phyloP scores from a whole-genome alignment of 2,797 vertebrate species.

The Clarias fuscus region DNA sequence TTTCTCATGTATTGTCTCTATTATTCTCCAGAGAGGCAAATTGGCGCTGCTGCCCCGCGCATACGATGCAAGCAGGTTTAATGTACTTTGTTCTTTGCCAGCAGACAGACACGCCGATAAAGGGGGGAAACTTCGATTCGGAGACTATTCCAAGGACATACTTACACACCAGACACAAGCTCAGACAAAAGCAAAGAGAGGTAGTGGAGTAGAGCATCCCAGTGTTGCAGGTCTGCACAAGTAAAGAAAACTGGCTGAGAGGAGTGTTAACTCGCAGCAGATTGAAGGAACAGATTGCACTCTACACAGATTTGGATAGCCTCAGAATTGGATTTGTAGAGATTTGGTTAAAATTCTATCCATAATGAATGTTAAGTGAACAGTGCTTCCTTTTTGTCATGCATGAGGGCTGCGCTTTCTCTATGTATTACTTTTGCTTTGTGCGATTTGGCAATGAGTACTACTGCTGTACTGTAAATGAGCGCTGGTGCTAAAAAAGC shows the following conservation, averaged over 20 bases:
- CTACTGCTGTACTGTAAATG: slow-evolving; percentile 16
- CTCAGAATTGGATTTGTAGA: slow-evolving; percentile 65
- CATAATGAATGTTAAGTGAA: slow-evolving; percentile 61
- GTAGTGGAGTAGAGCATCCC: neutral
- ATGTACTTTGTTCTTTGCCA: slow-evolving; percentile 15
- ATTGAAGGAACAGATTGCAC: slow-evolving; percentile 70
- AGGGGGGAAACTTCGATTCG: neutral
- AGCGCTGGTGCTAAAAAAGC: neutral
- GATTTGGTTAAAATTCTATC: slow-evolving; percentile 64
- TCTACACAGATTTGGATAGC: slow-evolving; percentile 62
- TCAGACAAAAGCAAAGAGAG: slow-evolving; percentile 24
- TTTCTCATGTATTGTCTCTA: slow-evolving; percentile 45
- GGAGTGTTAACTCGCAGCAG: slow-evolving; percentile 58
- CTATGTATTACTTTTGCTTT: slow-evolving; percentile 21
- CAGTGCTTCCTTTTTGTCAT: slow-evolving; percentile 38
- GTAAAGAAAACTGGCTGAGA: slow-evolving; percentile 46
- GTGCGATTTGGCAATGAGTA: slow-evolving; percentile 35
- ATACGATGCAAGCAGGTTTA: slow-evolving; percentile 21
- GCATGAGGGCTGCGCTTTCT: slow-evolving; percentile 46
- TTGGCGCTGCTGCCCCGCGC: slow-evolving; percentile 1
- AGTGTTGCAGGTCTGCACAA: slow-evolving; percentile 29
- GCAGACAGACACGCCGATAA: slow-evolving; percentile 11
- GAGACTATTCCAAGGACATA: slow-evolving; percentile 1
- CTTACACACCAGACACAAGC: neutral
- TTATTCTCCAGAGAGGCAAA: slow-evolving; percentile 40